Evolutionary conservation across 2,888 invertebrate species (phyloP).

Genomic region (Galerucella nymphaeae): DNA sequence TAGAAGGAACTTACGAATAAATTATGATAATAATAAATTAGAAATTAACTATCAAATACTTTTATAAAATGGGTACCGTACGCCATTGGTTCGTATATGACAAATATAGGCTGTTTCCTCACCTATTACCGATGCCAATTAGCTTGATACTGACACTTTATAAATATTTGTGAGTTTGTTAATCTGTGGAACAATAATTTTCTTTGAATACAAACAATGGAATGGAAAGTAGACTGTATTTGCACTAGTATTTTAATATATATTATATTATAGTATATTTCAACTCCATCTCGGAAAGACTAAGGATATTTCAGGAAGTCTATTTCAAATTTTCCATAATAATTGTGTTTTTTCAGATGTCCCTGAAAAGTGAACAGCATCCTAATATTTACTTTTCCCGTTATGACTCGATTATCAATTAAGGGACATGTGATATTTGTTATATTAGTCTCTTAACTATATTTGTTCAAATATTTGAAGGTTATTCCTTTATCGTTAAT

Average conservation of each 20-base stretch:
- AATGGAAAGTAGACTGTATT: neutral
- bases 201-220: neutral
- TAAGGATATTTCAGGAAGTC: too few species aligned
- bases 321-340: too few species aligned
- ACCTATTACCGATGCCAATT: too few species aligned
- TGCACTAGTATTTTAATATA: too few species aligned
- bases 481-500: neutral
- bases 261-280: too few species aligned
- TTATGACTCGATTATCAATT: neutral
- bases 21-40: too few species aligned
- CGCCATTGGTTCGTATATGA: too few species aligned
- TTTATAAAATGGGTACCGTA: too few species aligned
- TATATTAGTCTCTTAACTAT: neutral
- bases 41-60: too few species aligned
- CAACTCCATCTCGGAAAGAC: too few species aligned
- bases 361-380: neutral
- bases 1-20: too few species aligned
- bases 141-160: neutral
- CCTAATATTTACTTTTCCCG: neutral
- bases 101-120: too few species aligned
- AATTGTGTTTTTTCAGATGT: neutral
- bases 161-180: neutral
- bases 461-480: neutral
- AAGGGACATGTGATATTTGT: neutral
- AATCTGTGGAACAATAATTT: neutral